These are phyloP conservation scores for Triplophysa siluroides DNA, from an alignment of 2,113 vertebrate species.

Conservation along the genomic window DNA sequence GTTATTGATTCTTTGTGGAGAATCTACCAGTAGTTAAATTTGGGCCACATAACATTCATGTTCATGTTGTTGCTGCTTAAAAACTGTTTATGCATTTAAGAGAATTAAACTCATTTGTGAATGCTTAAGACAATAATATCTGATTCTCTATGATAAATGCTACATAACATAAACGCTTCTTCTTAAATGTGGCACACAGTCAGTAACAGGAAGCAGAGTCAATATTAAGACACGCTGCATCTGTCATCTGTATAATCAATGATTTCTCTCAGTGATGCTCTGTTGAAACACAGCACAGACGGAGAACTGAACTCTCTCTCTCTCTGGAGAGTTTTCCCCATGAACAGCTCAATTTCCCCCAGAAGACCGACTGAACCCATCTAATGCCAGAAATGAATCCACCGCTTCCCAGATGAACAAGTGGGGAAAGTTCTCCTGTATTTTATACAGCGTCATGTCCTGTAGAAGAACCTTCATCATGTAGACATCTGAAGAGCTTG, in stretches of 20 bases:
- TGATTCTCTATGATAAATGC: no score
- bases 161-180: no score
- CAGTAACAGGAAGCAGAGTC: conserved; percentile 29
- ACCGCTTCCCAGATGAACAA: not conserved
- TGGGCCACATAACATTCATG: no score
- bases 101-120: no score
- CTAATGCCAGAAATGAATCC: not conserved
- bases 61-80: no score
- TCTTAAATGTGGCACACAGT: not conserved
- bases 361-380: not conserved
- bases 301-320: not conserved
- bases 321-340: not conserved
- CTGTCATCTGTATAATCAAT: conserved; percentile 26
- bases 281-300: not conserved
- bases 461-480: not conserved
- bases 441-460: not conserved
- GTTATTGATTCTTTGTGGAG: no score
- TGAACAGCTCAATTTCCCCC: conserved; percentile 14
- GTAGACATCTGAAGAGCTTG: conserved; percentile 26
- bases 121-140: no score
- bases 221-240: conserved; percentile 24
- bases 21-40: no score
- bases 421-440: not conserved
- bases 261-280: not conserved
- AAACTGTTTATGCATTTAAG: no score